phyloP scores from a whole-genome alignment of 2,797 vertebrate genomes.

The Ctenochaetus hawaiiensis region DNA sequence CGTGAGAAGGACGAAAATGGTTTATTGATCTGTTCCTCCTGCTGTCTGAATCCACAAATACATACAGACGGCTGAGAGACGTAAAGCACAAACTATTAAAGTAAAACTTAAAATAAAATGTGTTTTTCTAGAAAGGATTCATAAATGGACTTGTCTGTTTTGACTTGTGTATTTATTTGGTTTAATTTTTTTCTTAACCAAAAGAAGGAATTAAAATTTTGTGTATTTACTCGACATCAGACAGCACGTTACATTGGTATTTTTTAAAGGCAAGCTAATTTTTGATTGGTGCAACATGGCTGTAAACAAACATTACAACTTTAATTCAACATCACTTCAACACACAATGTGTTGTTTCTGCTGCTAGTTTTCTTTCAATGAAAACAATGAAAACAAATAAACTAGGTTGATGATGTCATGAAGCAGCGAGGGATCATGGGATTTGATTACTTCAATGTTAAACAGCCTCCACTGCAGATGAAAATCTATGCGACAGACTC shows the following conservation, averaged over 20 bases:
- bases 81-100: neutral
- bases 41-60: neutral
- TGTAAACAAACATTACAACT: neutral
- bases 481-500: too few relatives aligned
- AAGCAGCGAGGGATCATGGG: too few relatives aligned
- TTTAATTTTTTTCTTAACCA: neutral
- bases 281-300: neutral
- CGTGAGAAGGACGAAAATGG: neutral
- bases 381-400: too few relatives aligned
- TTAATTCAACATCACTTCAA: too few relatives aligned
- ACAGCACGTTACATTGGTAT: neutral
- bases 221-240: neutral
- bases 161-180: neutral
- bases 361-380: too few relatives aligned
- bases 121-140: too few relatives aligned
- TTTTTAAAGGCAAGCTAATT: neutral
- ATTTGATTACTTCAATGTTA: too few relatives aligned
- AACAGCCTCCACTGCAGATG: too few relatives aligned
- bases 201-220: neutral
- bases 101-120: neutral
- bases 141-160: neutral
- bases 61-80: constrained; percentile 1
- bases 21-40: constrained; percentile 6
- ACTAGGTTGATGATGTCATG: too few relatives aligned
- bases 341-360: too few relatives aligned